A percentile compares a stretch with the other conserved stretches of the same genome.
Evolutionary conservation across 2,888 invertebrate genomes (phyloP).

Genomic region (Aphelenchoides bicaudatus): DNA sequence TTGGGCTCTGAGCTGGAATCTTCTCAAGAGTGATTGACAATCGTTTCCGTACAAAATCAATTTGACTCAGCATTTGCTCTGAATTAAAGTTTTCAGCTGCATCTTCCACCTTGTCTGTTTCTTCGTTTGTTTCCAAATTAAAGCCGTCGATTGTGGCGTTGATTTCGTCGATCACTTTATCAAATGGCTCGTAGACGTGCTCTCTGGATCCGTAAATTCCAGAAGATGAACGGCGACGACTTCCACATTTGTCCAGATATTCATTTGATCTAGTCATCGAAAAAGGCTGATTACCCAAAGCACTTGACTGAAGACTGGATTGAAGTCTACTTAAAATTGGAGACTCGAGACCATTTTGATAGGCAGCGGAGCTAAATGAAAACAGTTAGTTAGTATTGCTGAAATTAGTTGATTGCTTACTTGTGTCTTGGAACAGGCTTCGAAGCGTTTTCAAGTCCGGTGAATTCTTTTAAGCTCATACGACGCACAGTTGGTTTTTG

Average conservation of each 20-base stretch:
- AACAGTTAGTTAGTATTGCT: neutral
- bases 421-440: conserved; percentile 20
- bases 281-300: neutral
- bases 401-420: conserved; percentile 17
- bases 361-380: conserved; percentile 9
- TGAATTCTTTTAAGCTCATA: conserved; percentile 52
- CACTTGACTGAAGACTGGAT: neutral
- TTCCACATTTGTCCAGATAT: neutral
- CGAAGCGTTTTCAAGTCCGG: conserved; percentile 41
- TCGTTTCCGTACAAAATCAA: conserved; percentile 1
- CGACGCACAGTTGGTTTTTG: conserved; percentile 38
- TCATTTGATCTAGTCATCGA: neutral
- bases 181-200: conserved; percentile 28
- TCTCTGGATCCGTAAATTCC: conserved; percentile 15
- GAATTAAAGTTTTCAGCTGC: neutral
- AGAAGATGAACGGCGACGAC: neutral
- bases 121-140: conserved; percentile 4
- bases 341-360: neutral
- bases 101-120: neutral
- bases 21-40: neutral
- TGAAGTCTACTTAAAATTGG: neutral
- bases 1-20: conserved; percentile 13
- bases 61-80: too few relatives aligned
- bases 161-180: conserved; percentile 30
- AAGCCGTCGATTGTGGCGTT: neutral